phyloP scores from a whole-genome alignment of 2,113 vertebrate species.

The Corynorhinus townsendii region DNA sequence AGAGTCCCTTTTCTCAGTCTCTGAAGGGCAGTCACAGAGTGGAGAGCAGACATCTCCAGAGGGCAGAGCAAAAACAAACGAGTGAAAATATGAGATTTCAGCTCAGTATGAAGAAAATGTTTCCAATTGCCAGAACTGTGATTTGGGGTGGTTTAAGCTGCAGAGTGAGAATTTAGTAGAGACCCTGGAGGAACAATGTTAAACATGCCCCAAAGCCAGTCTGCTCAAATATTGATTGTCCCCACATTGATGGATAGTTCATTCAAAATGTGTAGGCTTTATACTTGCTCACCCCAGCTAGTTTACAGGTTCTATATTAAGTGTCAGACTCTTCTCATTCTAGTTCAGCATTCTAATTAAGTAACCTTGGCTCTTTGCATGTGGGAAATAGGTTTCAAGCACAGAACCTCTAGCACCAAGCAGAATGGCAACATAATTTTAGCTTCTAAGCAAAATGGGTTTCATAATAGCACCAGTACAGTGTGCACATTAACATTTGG shows the following conservation, averaged over 20 bases:
- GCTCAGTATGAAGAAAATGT: background rate
- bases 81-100: background rate
- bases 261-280: background rate
- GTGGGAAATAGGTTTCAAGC: constrained; percentile 61
- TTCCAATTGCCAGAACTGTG: background rate
- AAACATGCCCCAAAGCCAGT: background rate
- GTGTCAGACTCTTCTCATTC: constrained; percentile 36
- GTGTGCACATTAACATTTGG: constrained; percentile 69
- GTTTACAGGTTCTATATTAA: constrained; percentile 38
- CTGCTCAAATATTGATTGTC: background rate
- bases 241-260: background rate
- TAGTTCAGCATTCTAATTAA: constrained; percentile 43
- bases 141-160: background rate
- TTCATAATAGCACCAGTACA: constrained; percentile 53
- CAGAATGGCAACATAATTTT: constrained; percentile 70
- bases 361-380: constrained; percentile 37
- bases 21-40: background rate
- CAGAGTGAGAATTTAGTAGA: background rate
- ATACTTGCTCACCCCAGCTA: background rate
- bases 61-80: background rate
- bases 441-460: constrained; percentile 66
- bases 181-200: background rate
- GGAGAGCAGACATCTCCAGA: background rate
- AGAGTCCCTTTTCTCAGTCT: background rate
- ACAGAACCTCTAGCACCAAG: constrained; percentile 57